Percentiles rank a stretch among this genome's conserved stretches.
Evolutionary conservation across 2,888 invertebrate genomes (phyloP).

Genomic region (Ichneumoninae sp.): DNA sequence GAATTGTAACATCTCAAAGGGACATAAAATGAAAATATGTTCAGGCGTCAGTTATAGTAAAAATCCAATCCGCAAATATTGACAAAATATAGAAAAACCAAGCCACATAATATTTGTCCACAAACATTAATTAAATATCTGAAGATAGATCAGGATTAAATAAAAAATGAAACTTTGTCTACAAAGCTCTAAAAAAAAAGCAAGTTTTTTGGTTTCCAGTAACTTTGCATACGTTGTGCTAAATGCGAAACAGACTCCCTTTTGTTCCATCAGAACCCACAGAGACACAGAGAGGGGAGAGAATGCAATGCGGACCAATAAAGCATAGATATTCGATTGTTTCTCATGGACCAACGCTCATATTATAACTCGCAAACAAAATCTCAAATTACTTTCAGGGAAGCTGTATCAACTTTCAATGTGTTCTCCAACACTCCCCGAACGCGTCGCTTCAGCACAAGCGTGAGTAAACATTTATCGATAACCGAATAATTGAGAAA

Average conservation of each 20-base stretch:
- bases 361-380: not conserved
- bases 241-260: not conserved
- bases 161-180: not conserved
- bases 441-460: constrained; percentile 95
- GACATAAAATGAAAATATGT: not conserved
- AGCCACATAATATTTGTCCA: not conserved
- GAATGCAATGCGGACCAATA: constrained; percentile 26
- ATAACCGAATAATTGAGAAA: constrained; percentile 5
- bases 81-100: not conserved
- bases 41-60: not conserved
- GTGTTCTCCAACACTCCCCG: constrained; percentile 90
- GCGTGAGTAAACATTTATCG: constrained; percentile 87
- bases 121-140: not conserved
- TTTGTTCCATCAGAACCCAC: not conserved
- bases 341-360: constrained; percentile 15
- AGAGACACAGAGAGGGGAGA: not conserved
- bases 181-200: not conserved
- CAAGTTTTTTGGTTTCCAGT: not conserved
- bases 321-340: constrained; percentile 30
- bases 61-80: not conserved
- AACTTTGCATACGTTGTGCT: not conserved
- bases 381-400: constrained; percentile 85
- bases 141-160: too few species aligned
- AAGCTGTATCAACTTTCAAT: constrained; percentile 88
- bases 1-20: not conserved